phyloP scores from a whole-genome alignment of 2,888 invertebrate genomes.

The Plagodis pulveraria region DNA sequence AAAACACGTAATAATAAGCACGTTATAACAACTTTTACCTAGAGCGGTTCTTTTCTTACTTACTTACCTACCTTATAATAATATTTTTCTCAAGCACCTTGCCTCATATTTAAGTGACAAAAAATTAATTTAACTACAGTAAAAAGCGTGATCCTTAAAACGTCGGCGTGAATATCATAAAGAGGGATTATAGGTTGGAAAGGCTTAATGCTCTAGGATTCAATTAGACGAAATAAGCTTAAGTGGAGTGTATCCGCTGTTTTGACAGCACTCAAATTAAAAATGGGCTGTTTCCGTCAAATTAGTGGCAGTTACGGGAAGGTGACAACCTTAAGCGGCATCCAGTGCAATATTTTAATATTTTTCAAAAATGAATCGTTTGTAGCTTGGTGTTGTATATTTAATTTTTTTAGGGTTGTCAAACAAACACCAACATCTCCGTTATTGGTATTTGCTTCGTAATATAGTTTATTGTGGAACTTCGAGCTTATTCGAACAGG shows the following conservation, averaged over 20 bases:
- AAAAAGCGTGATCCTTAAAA: conserved; percentile 65
- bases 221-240: conserved; percentile 84
- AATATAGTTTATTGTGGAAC: too few species aligned
- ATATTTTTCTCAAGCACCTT: conserved; percentile 48
- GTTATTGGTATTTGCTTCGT: too few species aligned
- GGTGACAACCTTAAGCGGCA: conserved; percentile 54
- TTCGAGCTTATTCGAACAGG: too few species aligned
- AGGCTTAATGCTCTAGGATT: conserved; percentile 78
- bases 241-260: conserved; percentile 79
- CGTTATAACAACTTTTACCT: too few species aligned
- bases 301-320: conserved; percentile 46
- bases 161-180: conserved; percentile 79
- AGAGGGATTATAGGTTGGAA: conserved; percentile 77
- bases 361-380: conserved; percentile 18
- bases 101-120: conserved; percentile 58
- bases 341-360: conserved; percentile 20
- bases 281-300: conserved; percentile 69
- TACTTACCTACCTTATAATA: neutral
- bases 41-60: neutral
- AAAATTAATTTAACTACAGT: conserved; percentile 65
- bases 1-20: too few species aligned
- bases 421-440: too few species aligned
- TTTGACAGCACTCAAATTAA: conserved; percentile 81
- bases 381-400: neutral
- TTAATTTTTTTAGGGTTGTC: too few species aligned